These are phyloP conservation scores for Drosophila recens DNA, from an alignment of 2,888 invertebrate genomes.

Conservation along the genomic window DNA sequence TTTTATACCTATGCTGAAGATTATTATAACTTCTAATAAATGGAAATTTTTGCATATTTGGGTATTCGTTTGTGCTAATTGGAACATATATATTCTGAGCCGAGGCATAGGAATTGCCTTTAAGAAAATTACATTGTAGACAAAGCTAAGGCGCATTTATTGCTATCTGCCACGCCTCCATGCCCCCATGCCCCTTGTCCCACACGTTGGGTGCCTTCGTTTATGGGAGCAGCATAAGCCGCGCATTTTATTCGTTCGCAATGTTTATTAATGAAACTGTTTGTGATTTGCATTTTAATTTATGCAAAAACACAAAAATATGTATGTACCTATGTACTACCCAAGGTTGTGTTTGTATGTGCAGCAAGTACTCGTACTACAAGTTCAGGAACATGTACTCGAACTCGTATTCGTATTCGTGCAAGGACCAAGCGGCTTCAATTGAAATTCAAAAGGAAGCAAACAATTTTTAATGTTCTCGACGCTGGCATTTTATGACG, in stretches of 20 bases:
- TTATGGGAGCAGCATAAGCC: constrained; percentile 74
- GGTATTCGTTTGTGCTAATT: constrained; percentile 43
- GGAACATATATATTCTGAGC: constrained; percentile 38
- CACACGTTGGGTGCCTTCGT: constrained; percentile 33
- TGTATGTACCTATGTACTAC: constrained; percentile 28
- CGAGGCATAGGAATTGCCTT: constrained; percentile 66
- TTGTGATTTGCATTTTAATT: constrained; percentile 83
- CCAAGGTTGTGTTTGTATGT: constrained; percentile 31
- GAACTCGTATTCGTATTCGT: constrained; percentile 9
- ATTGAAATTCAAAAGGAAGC: constrained; percentile 80
- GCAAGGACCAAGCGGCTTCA: constrained; percentile 32
- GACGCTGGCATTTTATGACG: constrained; percentile 72
- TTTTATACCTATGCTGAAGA: neutral
- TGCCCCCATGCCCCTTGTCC: constrained; percentile 1
- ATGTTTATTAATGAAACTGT: constrained; percentile 83
- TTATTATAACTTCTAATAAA: constrained; percentile 8
- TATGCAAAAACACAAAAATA: constrained; percentile 75
- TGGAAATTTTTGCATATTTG: constrained; percentile 8
- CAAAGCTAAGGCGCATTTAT: constrained; percentile 50
- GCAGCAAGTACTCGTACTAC: constrained; percentile 5
- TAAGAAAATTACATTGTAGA: constrained; percentile 53
- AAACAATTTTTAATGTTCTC: constrained; percentile 75
- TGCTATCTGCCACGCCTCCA: constrained; percentile 20
- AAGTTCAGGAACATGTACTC: constrained; percentile 2
- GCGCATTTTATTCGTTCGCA: constrained; percentile 72